phyloP scores from a whole-genome alignment of 2,113 vertebrate species.

The Hucho hucho region DNA sequence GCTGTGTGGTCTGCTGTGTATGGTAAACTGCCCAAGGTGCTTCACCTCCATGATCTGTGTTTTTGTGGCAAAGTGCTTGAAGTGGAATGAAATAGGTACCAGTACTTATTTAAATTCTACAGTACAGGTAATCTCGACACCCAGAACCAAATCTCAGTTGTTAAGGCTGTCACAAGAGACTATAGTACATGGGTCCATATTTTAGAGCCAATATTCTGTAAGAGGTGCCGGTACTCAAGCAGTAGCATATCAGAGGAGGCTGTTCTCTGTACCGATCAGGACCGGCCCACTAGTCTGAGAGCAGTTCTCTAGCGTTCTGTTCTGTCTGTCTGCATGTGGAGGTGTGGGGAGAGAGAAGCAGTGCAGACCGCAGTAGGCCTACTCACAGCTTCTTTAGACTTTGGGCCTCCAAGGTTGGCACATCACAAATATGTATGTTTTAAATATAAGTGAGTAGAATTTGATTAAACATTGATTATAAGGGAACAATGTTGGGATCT shows the following conservation, averaged over 20 bases:
- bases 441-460: not conserved
- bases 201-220: no score
- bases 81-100: no score
- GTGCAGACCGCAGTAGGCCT: not conserved
- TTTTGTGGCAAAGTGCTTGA: no score
- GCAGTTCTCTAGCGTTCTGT: not conserved
- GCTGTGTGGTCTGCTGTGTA: not conserved
- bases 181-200: no score
- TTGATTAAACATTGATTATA: not conserved
- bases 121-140: no score
- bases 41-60: not conserved
- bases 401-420: not conserved
- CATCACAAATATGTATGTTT: not conserved
- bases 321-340: conserved; percentile 1
- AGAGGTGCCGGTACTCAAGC: no score
- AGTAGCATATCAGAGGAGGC: no score
- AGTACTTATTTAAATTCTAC: no score
- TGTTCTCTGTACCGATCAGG: no score
- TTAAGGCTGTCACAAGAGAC: no score
- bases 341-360: not conserved
- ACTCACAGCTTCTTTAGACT: not conserved
- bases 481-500: not conserved
- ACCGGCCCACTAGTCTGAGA: not conserved
- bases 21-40: not conserved
- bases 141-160: no score